Conservation (phyloP, 37 sponge, comb jelly and placozoan species). For the Eunapius fragilis region DNA sequence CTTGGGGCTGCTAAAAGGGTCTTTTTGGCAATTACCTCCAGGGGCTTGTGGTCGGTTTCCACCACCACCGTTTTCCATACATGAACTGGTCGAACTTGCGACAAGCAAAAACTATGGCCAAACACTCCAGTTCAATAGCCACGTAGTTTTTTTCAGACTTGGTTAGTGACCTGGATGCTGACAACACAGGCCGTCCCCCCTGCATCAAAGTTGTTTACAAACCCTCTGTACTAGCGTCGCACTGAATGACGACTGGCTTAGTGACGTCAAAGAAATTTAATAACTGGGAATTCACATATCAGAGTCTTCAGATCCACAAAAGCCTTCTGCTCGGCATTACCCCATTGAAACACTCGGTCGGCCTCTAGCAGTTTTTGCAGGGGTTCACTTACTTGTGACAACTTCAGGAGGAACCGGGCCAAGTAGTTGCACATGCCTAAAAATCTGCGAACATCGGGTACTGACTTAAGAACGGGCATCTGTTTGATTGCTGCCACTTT, state of each 20-base stretch:
- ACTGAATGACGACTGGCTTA: background rate
- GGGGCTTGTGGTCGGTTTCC: too few relatives aligned
- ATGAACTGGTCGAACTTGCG: too few relatives aligned
- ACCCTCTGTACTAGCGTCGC: background rate
- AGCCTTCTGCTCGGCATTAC: background rate
- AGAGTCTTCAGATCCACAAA: background rate
- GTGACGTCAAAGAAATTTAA: background rate
- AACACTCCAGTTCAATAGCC: too few relatives aligned
- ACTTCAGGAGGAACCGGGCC: background rate
- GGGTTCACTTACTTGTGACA: background rate
- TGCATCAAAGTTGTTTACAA: too few relatives aligned
- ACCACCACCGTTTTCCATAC: too few relatives aligned
- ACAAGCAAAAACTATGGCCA: too few relatives aligned
- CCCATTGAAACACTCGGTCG: background rate
- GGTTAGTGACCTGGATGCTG: too few relatives aligned
- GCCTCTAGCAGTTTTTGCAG: background rate
- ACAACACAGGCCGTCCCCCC: too few relatives aligned
- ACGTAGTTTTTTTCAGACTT: too few relatives aligned
- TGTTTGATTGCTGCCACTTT: constrained; percentile 19
- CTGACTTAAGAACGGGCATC: constrained; percentile 3
- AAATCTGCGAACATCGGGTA: background rate
- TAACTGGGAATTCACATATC: background rate
- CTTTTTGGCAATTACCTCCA: too few relatives aligned
- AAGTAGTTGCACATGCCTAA: background rate
- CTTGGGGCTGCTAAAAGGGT: too few relatives aligned